Base-by-base conservation (phyloP, 30 jellyfish, hydroid and myxozoan species). In the Aurelia sp. region DNA sequence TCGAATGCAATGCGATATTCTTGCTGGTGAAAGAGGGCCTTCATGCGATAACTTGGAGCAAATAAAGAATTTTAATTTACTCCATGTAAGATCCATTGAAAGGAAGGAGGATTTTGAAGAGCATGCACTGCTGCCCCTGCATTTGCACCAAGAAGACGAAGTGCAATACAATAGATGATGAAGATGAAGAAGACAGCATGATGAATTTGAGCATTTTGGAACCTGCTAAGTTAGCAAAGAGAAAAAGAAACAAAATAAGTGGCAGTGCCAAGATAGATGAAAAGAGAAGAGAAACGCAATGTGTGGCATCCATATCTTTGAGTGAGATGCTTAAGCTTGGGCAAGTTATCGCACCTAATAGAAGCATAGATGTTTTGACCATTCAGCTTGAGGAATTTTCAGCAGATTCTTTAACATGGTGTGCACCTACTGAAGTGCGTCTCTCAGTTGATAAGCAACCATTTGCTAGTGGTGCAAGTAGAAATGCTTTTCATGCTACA, bases 11-110 rank as follows among this genome's bases (percentile, higher is more conserved):
- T 73, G 84, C 57, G 84, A 73, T 48, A 20, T 73, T 20, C 52
- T 73, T 17, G 84, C 84, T 73, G 84, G 84, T 15, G 84, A 48
- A 47, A 73, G 84, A 22, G 84, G 70, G 41, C 84, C 84, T 13
- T 73, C 84, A 31, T 73, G 4, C 13, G 57, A 44, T 48, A 37
- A 73, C 52, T 41, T 41, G 52, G 52, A 5, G 52, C 52, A 41
- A 41, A 41, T 41, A 41, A 66, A 66, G 41, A 66, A 66, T 27
- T 66, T 66, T 30, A 66, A 66, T 16, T 66, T 66, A 66, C 33
- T 27, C 41, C 76, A 66, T 27, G 76, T 66, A 20, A 19, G 76
- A 47, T 66, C 21, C 41, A 16, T 66, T 66, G 76, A 66, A n/a
- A 66, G 41, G 33, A 19, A 19, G 33, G 76, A 66, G 76, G 76